phyloP scores from a whole-genome alignment of 2,888 invertebrate species.

The Tortrix viridana region DNA sequence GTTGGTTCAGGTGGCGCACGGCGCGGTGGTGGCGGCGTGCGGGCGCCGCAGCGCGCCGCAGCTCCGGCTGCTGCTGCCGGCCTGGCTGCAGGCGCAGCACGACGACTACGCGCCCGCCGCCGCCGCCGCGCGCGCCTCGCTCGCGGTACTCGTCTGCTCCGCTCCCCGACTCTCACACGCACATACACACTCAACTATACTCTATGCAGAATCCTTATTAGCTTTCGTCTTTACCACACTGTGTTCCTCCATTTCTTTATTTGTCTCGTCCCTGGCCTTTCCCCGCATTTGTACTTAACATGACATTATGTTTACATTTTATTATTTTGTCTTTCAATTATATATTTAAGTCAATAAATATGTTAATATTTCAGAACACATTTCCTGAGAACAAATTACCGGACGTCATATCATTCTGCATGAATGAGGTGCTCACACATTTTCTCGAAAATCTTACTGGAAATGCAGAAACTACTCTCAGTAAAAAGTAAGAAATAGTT shows the following conservation, averaged over 20 bases:
- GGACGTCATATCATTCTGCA: constrained; percentile 92
- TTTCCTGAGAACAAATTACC: constrained; percentile 91
- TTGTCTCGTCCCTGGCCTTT: too few species aligned
- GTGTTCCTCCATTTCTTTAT: too few species aligned
- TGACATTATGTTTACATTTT: too few species aligned
- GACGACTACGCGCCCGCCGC: constrained; percentile 95
- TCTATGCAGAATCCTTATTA: too few species aligned
- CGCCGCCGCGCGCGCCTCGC: constrained; percentile 84
- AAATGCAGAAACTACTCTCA: constrained; percentile 53
- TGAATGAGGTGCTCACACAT: constrained; percentile 90
- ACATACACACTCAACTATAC: too few species aligned
- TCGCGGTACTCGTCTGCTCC: too few species aligned
- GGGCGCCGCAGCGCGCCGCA: constrained; percentile 91
- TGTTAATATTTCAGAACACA: constrained; percentile 81
- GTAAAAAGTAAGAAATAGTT: constrained; percentile 55
- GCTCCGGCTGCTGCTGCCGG: constrained; percentile 90
- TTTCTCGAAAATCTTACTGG: constrained; percentile 85
- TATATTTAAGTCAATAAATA: too few species aligned
- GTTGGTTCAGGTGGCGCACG: constrained; percentile 86
- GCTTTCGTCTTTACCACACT: too few species aligned
- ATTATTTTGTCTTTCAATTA: too few species aligned
- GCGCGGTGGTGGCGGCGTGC: constrained; percentile 84
- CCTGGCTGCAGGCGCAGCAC: constrained; percentile 93
- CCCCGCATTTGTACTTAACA: too few species aligned
- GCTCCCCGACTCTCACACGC: too few species aligned